Conservation (phyloP, 2,113 vertebrate species). For the Phalacrocorax aristotelis region DNA sequence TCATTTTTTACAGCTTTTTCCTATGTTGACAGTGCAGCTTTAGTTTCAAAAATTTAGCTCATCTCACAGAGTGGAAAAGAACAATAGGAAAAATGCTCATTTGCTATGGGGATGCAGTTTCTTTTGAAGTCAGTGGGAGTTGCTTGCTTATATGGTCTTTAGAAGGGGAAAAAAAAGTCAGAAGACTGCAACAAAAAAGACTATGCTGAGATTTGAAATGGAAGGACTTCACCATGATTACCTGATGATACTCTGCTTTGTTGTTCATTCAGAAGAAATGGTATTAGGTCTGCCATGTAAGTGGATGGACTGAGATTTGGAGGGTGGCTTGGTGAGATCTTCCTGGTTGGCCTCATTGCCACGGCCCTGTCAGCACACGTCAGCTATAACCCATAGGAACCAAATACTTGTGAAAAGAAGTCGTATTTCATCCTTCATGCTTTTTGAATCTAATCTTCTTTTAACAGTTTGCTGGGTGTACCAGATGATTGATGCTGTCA, state of each 20-base stretch:
- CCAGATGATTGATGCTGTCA: conserved; percentile 33
- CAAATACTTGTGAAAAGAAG: conserved; percentile 2
- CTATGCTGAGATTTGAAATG: not conserved
- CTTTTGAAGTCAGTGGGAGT: not conserved
- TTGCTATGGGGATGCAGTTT: not conserved
- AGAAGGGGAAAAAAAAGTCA: not conserved
- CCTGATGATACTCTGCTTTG: not conserved
- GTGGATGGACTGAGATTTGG: not conserved
- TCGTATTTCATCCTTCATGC: not conserved
- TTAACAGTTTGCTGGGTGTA: not conserved
- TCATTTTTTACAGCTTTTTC: not conserved
- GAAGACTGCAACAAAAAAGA: not conserved
- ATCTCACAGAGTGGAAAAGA: not conserved
- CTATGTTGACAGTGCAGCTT: not conserved
- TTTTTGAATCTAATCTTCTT: not conserved
- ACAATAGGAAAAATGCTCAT: not conserved
- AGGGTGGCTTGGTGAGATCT: not conserved
- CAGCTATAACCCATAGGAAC: not conserved
- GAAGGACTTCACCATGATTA: not conserved
- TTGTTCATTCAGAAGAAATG: not conserved
- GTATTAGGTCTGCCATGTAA: not conserved
- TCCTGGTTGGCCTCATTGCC: not conserved
- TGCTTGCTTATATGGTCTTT: not conserved
- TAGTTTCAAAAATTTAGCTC: not conserved
- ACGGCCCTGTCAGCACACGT: not conserved